Conservation (phyloP, 2,888 invertebrate species). For the Tyria jacobaeae region DNA sequence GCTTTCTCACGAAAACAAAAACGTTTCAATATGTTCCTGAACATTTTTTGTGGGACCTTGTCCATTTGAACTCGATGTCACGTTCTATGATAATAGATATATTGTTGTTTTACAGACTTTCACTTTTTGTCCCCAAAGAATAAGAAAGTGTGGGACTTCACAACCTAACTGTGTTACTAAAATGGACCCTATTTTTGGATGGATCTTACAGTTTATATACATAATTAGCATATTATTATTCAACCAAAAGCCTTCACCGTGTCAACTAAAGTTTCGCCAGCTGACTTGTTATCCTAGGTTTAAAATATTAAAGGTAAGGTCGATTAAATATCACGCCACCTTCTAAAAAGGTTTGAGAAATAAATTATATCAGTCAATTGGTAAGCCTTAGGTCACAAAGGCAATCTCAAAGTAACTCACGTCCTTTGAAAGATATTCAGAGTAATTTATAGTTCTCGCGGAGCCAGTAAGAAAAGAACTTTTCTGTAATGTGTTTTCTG, state of each 20-base stretch:
- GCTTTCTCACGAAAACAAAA: constrained; percentile 18
- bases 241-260: too few species aligned
- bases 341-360: too few species aligned
- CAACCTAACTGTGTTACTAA: too few species aligned
- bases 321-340: too few species aligned
- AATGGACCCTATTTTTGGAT: too few species aligned
- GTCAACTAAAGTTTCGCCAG: too few species aligned
- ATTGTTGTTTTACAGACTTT: not conserved
- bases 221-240: too few species aligned
- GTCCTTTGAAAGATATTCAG: constrained; percentile 16
- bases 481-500: constrained; percentile 8
- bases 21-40: constrained; percentile 17
- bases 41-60: constrained; percentile 11
- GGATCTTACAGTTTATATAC: too few species aligned
- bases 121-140: not conserved
- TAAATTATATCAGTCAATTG: not conserved
- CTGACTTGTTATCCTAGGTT: too few species aligned
- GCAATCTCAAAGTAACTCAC: constrained; percentile 1
- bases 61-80: not conserved
- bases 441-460: constrained; percentile 25
- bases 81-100: constrained; percentile 3
- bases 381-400: not conserved
- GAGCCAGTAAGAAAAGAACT: constrained; percentile 21
- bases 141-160: too few species aligned
- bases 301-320: too few species aligned